Evolutionary conservation across 2,113 vertebrate species (phyloP), one percentile per base, ranked within the genome.

Genomic region (Cochlearius cochlearius): DNA sequence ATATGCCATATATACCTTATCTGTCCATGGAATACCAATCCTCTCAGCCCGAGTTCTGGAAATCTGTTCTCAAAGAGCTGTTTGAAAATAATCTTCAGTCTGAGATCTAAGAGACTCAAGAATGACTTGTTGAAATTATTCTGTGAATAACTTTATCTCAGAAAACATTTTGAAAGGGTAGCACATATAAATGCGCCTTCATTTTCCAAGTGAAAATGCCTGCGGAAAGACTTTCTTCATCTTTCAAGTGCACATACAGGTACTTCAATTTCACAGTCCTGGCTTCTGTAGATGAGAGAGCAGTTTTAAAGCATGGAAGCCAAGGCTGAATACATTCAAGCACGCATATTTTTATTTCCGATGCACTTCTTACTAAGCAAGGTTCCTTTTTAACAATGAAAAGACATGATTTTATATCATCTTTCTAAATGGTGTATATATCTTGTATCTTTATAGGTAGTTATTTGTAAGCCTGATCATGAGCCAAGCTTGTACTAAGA

Each of bases 41-140:
- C 30, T 80, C 32, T 77, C 47, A 74, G 39, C 12, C 43, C 11
- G 34, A 74, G 26, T 88, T 80, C 76, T 90, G 73, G 73, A 94
- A 74, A 92, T 59, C 55, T 36, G 5, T 67, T 93, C 79, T 89
- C 76, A 94, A 93, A 88, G 72, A 58, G 52, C 39, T 92, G 72
- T 92, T 94, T 89, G 86, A 94, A 94, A 93, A 88, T 52, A 91
- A 86, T 88, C 78, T 71, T 75, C 83, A 64, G 27, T 29, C 47
- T 78, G 64, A 91, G 83, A 93, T 92, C 86, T 94, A 74, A 96
- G 60, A 94, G 80, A 80, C 64, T 88, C 63, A 76, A 52, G 72
- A 95, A 88, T 80, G 76, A 86, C 56, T 94, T 81, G 25, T 38
- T 84, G 64, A 93, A 96, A 93, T 92, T 84, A 92, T 84, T 68